Evolutionary conservation across 2,888 invertebrate genomes (phyloP).

Genomic region (Drosophila affinis): DNA sequence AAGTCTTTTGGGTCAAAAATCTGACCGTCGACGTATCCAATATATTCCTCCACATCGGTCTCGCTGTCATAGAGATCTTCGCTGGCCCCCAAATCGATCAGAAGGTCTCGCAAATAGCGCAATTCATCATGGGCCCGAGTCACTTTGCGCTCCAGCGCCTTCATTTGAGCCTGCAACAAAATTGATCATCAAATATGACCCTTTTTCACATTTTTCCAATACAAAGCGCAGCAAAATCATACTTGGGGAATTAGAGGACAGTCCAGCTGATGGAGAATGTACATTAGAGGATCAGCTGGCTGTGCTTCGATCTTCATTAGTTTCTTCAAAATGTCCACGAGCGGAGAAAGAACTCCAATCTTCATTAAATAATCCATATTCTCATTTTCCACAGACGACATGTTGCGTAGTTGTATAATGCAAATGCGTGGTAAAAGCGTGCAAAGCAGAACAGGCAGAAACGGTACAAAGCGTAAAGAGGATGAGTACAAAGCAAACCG

Average conservation of each 20-base stretch:
- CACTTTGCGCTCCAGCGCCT: conserved; percentile 61
- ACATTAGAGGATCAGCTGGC: conserved; percentile 55
- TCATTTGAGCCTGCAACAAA: conserved; percentile 50
- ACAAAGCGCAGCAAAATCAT: neutral
- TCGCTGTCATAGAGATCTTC: conserved; percentile 57
- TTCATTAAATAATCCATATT: conserved; percentile 45
- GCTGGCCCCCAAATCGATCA: conserved; percentile 49
- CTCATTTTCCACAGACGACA: conserved; percentile 48
- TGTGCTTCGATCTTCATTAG: conserved; percentile 41
- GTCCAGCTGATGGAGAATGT: conserved; percentile 49
- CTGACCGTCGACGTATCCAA: conserved; percentile 45
- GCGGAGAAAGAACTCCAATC: conserved; percentile 43
- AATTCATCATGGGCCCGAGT: conserved; percentile 57
- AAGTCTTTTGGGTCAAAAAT: neutral
- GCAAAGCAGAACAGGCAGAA: neutral
- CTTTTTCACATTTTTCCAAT: neutral
- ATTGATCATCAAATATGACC: neutral
- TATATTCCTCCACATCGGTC: conserved; percentile 53
- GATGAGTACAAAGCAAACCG: neutral
- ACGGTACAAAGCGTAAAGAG: neutral
- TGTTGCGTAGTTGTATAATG: conserved; percentile 5
- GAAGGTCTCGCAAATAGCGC: conserved; percentile 52
- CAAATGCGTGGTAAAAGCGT: neutral
- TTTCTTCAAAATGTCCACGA: conserved; percentile 49
- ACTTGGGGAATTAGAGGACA: conserved; percentile 65